These are phyloP conservation scores for Globia sparganii DNA, from an alignment of 2,888 invertebrate species.

Conservation along the genomic window DNA sequence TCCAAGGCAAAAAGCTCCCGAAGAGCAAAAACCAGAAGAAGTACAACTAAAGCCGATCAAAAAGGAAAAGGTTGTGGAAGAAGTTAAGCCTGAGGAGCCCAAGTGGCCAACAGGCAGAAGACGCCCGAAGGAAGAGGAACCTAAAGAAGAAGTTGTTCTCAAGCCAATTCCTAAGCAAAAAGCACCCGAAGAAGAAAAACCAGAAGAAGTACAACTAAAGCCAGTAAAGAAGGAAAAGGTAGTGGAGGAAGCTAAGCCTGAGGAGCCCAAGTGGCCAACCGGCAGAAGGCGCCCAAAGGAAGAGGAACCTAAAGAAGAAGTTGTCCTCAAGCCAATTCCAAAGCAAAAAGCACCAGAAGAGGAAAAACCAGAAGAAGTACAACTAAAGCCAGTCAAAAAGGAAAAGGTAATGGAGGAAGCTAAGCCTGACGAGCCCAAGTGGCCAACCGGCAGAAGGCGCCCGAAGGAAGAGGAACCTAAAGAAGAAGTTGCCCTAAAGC, in stretches of 20 bases:
- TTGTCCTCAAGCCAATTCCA: constrained; percentile 74
- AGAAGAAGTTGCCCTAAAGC: neutral
- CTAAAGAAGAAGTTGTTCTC: constrained; percentile 31
- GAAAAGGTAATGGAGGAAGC: neutral
- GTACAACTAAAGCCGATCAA: constrained; percentile 69
- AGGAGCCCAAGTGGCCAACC: constrained; percentile 16
- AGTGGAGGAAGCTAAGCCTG: constrained; percentile 35
- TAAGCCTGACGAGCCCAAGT: neutral
- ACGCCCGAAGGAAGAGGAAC: constrained; percentile 23
- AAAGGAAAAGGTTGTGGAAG: constrained; percentile 70
- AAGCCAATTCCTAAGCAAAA: constrained; percentile 27
- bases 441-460: neutral
- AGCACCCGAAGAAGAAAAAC: neutral
- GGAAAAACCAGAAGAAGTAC: constrained; percentile 65
- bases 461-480: neutral
- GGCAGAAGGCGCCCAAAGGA: constrained; percentile 18
- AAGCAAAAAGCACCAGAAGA: constrained; percentile 71
- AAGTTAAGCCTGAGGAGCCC: constrained; percentile 70
- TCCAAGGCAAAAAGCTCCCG: constrained; percentile 20
- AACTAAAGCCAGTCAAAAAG: neutral
- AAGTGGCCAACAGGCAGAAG: constrained; percentile 29
- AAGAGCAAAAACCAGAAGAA: constrained; percentile 31
- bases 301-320: constrained; percentile 52
- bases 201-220: constrained; percentile 66
- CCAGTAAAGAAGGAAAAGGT: constrained; percentile 71